These are phyloP conservation scores for Amphipyra tragopoginis DNA, from an alignment of 2,888 invertebrate genomes.

Conservation along the genomic window DNA sequence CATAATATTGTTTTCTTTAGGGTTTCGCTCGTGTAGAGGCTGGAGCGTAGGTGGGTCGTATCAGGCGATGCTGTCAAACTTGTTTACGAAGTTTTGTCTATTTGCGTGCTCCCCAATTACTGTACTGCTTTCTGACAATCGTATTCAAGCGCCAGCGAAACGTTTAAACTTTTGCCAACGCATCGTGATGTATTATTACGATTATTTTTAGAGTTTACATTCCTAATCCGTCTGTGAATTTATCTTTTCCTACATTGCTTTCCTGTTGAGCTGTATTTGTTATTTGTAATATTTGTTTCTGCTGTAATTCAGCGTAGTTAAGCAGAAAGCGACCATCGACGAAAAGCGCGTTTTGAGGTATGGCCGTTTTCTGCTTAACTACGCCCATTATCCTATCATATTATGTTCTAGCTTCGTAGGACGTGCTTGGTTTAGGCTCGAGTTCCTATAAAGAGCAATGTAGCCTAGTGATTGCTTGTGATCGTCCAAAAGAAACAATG, in stretches of 20 bases:
- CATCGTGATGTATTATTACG: constrained; percentile 37
- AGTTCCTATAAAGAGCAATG: too few relatives aligned
- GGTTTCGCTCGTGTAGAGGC: constrained; percentile 67
- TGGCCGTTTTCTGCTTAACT: too few relatives aligned
- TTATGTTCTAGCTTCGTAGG: neutral
- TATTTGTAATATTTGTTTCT: neutral
- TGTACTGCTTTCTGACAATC: constrained; percentile 69
- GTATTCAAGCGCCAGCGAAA: constrained; percentile 70
- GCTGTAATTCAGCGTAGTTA: too few relatives aligned
- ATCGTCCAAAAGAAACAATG: neutral
- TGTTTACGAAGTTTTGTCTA: constrained; percentile 83
- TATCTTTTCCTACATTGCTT: constrained; percentile 10
- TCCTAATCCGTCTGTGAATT: constrained; percentile 43
- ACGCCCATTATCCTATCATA: too few relatives aligned
- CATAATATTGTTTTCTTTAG: constrained; percentile 69
- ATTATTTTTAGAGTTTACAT: constrained; percentile 49
- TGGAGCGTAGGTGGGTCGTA: constrained; percentile 71
- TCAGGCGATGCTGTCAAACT: constrained; percentile 78
- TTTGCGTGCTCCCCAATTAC: constrained; percentile 75
- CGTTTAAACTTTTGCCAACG: constrained; percentile 65
- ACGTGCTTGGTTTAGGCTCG: too few relatives aligned
- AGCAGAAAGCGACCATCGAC: too few relatives aligned
- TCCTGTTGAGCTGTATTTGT: constrained; percentile 5
- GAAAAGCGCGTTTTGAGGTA: too few relatives aligned
- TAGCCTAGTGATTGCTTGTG: neutral